Evolutionary conservation across 2,113 vertebrate genomes (phyloP).

Genomic region (Lepidothrix coronata): DNA sequence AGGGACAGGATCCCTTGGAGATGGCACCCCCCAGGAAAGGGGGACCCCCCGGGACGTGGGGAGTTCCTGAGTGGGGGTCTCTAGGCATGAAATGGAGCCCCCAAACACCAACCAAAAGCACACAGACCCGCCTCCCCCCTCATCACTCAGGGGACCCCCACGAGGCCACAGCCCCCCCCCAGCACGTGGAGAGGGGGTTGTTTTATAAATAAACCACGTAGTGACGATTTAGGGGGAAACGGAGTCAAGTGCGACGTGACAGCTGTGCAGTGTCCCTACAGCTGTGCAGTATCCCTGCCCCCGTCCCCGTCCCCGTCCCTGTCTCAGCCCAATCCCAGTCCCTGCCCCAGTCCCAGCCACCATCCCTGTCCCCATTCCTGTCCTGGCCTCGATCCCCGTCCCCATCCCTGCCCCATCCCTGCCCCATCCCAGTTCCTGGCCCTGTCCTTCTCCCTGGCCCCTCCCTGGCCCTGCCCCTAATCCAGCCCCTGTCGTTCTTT

Average conservation of each 20-base stretch:
- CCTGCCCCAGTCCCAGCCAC: neutral
- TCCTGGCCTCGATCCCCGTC: neutral
- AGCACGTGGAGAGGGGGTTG: neutral
- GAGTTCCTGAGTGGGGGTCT: neutral
- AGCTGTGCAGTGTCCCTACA: rapidly evolving
- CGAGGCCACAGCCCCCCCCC: neutral
- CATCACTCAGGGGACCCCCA: neutral
- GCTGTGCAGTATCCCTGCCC: rapidly evolving
- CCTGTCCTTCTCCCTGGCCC: neutral
- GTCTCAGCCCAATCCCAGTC: neutral
- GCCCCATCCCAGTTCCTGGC: neutral
- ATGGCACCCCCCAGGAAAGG: neutral
- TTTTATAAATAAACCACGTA: neutral
- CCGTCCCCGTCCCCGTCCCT: neutral
- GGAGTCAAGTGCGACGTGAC: neutral
- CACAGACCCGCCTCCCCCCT: neutral
- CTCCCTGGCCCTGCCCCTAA: too few relatives aligned
- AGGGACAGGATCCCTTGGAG: neutral
- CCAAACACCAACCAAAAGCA: neutral
- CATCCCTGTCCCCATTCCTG: too few relatives aligned
- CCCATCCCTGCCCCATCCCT: neutral
- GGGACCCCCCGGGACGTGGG: neutral
- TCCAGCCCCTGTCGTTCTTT: neutral
- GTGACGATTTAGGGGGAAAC: neutral
- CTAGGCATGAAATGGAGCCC: neutral